phyloP scores from a whole-genome alignment of 2,113 vertebrate species.

The Lamprotornis superbus region DNA sequence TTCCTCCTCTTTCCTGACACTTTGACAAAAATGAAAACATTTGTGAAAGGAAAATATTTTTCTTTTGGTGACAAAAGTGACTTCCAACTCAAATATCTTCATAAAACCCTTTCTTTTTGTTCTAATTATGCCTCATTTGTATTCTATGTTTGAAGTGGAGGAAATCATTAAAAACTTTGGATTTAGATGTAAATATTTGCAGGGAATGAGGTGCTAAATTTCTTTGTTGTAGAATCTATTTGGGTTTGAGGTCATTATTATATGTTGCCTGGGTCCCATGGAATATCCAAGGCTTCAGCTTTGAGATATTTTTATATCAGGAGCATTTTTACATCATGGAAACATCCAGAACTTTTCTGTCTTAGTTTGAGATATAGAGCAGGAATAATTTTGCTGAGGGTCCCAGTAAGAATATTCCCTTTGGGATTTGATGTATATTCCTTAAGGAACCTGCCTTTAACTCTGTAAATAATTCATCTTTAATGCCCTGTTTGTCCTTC shows the following conservation, averaged over 20 bases:
- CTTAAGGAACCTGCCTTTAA: not conserved
- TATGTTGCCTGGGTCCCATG: not conserved
- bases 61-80: not conserved
- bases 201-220: not conserved
- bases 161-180: not conserved
- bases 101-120: not conserved
- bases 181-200: not conserved
- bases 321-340: fast-evolving
- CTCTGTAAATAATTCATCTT: not conserved
- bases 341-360: not conserved
- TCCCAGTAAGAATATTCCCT: not conserved
- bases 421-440: not conserved
- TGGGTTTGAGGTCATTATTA: not conserved
- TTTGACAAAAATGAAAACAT: not conserved
- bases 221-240: not conserved
- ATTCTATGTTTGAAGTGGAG: not conserved
- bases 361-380: not conserved
- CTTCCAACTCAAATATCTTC: not conserved
- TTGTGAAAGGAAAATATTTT: not conserved
- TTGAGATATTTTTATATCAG: not conserved
- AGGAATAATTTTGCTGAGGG: not conserved
- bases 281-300: not conserved
- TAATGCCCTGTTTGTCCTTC: not conserved
- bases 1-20: not conserved
- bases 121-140: not conserved